Evolutionary conservation across 2,797 vertebrate genomes (phyloP), one percentile per base, ranked within the genome.

Genomic region (Morus bassanus): DNA sequence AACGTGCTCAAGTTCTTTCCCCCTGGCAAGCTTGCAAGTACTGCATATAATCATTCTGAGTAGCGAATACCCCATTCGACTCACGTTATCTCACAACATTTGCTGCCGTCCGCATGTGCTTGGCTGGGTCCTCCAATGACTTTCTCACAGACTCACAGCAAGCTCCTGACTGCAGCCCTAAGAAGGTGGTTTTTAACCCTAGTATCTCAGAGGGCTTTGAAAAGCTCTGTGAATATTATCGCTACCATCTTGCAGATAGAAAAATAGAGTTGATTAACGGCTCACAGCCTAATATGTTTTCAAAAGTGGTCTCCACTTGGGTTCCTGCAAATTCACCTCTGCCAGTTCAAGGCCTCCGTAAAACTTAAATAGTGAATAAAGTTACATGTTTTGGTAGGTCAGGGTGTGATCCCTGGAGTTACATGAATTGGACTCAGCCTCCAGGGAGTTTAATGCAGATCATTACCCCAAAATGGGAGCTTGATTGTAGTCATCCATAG

Each of bases 261-360:
- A 30, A 65, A 64, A 74, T 18, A 31, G 74, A 84, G 35, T 6
- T 45, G 75, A 68, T 84, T 43, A 63, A 75, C 77, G 85, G 79
- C 45, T 80, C 46, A 14, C n/a, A 43, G 77, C 39, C 48, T 56
- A 11, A 25, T 6, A 23, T 0, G 1, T 54, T 33, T 63, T 77
- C 59, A 79, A 41, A 56, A 24, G 45, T 27, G 11, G 22, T 37
- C 48, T 50, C 48, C 16, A 6, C 27, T 21, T 39, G 82, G 18
- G 39, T 56, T 86, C 39, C 85, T 82, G 41, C 41, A 89, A 70
- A 80, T 89, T 77, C 60, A 77, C 68, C 72, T 74, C 79, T 73
- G 27, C 25, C 59, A 64, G 56, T 41, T 77, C 75, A 85, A 87
- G 16, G 45, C 13, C 56, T 87, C 5, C 5, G 12, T 17, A 70